Evolutionary conservation across 2,888 invertebrate genomes (phyloP).

Genomic region (Ditula angustiorana): DNA sequence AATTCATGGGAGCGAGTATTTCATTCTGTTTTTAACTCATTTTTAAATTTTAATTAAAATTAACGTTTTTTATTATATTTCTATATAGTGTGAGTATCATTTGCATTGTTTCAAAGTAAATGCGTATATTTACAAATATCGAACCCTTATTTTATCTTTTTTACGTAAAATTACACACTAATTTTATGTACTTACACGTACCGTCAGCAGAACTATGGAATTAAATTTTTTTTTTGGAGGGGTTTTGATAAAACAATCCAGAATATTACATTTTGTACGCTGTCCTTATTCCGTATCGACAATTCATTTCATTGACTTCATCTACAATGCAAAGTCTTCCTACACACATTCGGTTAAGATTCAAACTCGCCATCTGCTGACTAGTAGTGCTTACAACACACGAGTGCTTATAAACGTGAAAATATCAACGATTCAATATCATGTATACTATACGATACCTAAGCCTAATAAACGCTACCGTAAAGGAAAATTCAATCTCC

Average conservation of each 20-base stretch:
- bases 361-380: conserved; percentile 22
- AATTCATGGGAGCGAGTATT: too few relatives aligned
- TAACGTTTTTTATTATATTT: too few relatives aligned
- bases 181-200: background rate
- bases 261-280: too few relatives aligned
- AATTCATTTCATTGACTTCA: too few relatives aligned
- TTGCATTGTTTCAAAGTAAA: background rate
- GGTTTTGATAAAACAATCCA: too few relatives aligned
- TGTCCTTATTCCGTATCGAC: too few relatives aligned
- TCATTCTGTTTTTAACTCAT: too few relatives aligned
- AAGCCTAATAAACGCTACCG: conserved; percentile 27
- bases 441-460: conserved; percentile 6
- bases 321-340: too few relatives aligned
- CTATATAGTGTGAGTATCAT: too few relatives aligned
- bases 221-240: too few relatives aligned
- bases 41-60: too few relatives aligned
- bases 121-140: conserved; percentile 10
- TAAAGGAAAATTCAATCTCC: conserved; percentile 51
- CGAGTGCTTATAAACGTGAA: conserved; percentile 15
- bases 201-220: conserved; percentile 18
- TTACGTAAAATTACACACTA: background rate
- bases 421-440: conserved; percentile 4
- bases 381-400: conserved; percentile 17
- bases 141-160: conserved; percentile 2
- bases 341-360: too few relatives aligned